Evolutionary conservation across 1,140 invertebrate genomes (phyloP), one percentile per base, ranked within the genome.

Genomic region (Notospermus geniculatus): DNA sequence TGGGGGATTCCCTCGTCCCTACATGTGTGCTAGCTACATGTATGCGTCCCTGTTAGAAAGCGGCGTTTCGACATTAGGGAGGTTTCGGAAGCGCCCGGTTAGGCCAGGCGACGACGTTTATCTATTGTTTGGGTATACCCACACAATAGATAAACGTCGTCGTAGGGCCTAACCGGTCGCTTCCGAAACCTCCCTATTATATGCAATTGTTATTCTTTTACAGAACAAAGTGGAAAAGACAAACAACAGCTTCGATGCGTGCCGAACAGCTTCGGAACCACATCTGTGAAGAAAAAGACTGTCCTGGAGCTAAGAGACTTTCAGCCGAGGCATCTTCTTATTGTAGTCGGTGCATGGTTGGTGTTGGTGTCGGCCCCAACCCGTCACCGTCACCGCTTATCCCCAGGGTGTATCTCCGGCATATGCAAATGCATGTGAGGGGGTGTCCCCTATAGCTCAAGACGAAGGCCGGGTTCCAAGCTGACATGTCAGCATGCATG

Each of bases 151-250:
- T n/a, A n/a, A n/a, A n/a, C n/a, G n/a, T n/a, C n/a, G n/a, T n/a
- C n/a, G n/a, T n/a, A n/a, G n/a, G n/a, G n/a, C n/a, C n/a, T n/a
- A n/a, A n/a, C n/a, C n/a, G n/a, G n/a, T n/a, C n/a, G n/a, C n/a
- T n/a, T n/a, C n/a, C n/a, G n/a, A n/a, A n/a, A n/a, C n/a, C n/a
- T n/a, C n/a, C n/a, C n/a, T n/a, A 50, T 53, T 30, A 9, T 32
- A 30, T 58, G 27, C 52, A n/a, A n/a, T n/a, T n/a, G n/a, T n/a
- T n/a, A n/a, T n/a, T n/a, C 57, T 57, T n/a, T 74, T 71, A 55
- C 73, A 94, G 92, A 80, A 95, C 93, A 50, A 95, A 95, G 82
- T 95, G 92, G 92, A 95, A 95, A 82, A 86, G 92, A 1, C 92
- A 95, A 78, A 94, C 66, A 19, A 68, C 61, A 22, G 52, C 60